Conservation (phyloP, 1,140 invertebrate species). For the Pachypsylla venusta region DNA sequence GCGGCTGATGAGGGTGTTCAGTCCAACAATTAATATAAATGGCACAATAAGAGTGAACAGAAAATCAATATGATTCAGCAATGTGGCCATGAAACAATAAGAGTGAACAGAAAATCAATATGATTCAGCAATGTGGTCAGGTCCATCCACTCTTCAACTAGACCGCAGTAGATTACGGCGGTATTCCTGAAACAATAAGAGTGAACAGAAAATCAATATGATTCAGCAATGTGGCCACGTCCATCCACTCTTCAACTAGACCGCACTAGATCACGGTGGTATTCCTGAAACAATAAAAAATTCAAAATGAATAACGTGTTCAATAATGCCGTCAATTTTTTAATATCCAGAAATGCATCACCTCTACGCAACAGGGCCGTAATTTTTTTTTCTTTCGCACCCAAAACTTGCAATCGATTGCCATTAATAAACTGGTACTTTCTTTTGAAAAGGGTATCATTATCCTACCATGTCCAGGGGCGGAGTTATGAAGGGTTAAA, state of each 20-base stretch:
- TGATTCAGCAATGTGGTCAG: constrained; percentile 45
- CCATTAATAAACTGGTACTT: too few relatives aligned
- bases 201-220: constrained; percentile 48
- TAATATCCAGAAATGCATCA: too few relatives aligned
- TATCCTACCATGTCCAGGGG: too few relatives aligned
- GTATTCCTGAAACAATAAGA: constrained; percentile 21
- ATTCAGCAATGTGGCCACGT: constrained; percentile 43
- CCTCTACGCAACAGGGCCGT: too few relatives aligned
- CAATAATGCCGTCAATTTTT: too few relatives aligned
- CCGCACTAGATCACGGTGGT: constrained; percentile 33
- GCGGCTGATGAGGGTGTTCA: constrained; percentile 51
- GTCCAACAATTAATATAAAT: constrained; percentile 45
- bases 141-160: constrained; percentile 31
- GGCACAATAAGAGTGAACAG: constrained; percentile 53
- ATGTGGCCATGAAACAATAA: constrained; percentile 39
- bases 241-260: constrained; percentile 31
- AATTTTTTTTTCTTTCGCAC: too few relatives aligned
- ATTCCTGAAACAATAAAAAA: constrained; percentile 19
- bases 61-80: constrained; percentile 53
- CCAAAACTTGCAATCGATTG: too few relatives aligned
- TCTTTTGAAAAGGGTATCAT: too few relatives aligned
- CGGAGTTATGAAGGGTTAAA: too few relatives aligned
- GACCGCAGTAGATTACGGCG: constrained; percentile 33
- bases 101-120: constrained; percentile 51
- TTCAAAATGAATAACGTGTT: too few relatives aligned